Conservation (phyloP, 2,797 vertebrate species). For the Parauchenoglanis ngamensis region DNA sequence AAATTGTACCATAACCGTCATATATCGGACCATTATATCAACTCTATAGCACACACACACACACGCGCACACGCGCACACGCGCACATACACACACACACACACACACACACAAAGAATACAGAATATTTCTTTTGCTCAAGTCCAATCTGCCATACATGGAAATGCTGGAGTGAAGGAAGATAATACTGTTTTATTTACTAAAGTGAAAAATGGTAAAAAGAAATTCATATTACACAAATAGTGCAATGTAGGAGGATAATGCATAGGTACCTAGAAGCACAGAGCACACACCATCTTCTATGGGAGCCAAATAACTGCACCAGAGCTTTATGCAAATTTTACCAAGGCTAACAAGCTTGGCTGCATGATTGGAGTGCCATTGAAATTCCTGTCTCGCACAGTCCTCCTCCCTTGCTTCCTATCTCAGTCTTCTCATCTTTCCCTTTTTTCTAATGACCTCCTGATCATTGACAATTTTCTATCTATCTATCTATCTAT, state of each 20-base stretch:
- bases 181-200: slow-evolving; percentile 16
- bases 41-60: not conserved
- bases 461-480: slow-evolving; percentile 41
- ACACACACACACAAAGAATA: slow-evolving; percentile 6
- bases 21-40: no score
- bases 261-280: slow-evolving; percentile 72
- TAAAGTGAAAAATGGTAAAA: not conserved
- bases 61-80: not conserved
- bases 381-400: slow-evolving; percentile 83
- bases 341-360: slow-evolving; percentile 80
- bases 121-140: not conserved
- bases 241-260: slow-evolving; percentile 54
- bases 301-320: slow-evolving; percentile 79
- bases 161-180: not conserved
- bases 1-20: no score
- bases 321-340: slow-evolving; percentile 81
- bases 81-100: slow-evolving; percentile 4
- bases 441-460: slow-evolving; percentile 62
- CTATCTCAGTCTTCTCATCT: slow-evolving; percentile 46
- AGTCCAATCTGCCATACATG: not conserved
- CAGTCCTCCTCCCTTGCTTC: slow-evolving; percentile 58
- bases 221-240: not conserved
- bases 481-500: slow-evolving; percentile 57
- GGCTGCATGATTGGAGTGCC: slow-evolving; percentile 81
- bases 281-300: slow-evolving; percentile 78